A percentile compares a stretch with the other conserved stretches of the same genome.
phyloP scores from a whole-genome alignment of 2,888 invertebrate species.

The Adelphocoris suturalis region DNA sequence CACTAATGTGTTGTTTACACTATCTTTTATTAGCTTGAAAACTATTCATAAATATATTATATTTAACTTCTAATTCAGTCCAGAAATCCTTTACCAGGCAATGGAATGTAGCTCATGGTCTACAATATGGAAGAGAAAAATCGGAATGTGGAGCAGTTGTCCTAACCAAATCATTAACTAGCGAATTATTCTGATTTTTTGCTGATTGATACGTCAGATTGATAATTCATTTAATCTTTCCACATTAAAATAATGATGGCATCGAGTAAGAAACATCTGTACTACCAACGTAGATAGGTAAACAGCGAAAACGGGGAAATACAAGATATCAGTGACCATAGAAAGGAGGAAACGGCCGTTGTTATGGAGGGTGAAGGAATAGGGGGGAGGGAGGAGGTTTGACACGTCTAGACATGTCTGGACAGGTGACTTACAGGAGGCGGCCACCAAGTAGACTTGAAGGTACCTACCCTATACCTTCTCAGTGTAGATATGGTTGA shows the following conservation, averaged over 20 bases:
- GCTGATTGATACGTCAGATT: too few species aligned
- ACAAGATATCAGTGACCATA: background rate
- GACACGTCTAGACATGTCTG: slow-evolving; percentile 24
- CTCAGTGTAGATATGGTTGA: slow-evolving; percentile 44
- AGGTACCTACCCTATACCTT: slow-evolving; percentile 50
- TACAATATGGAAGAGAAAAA: too few species aligned
- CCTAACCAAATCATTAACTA: too few species aligned
- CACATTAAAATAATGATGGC: background rate
- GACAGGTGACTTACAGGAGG: slow-evolving; percentile 29
- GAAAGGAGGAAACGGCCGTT: slow-evolving; percentile 11
- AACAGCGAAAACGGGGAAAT: slow-evolving; percentile 4
- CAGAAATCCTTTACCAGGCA: too few species aligned
- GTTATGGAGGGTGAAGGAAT: background rate
- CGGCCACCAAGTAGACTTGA: slow-evolving; percentile 46
- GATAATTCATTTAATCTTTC: too few species aligned
- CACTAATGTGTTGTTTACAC: too few species aligned
- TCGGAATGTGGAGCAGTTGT: too few species aligned
- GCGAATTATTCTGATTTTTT: too few species aligned
- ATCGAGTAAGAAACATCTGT: background rate
- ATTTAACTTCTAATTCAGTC: too few species aligned
- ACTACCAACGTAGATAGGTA: background rate
- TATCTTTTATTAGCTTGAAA: too few species aligned
- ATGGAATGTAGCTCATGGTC: too few species aligned
- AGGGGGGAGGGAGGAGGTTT: background rate
- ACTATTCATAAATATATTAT: too few species aligned